Conservation (phyloP, 2,113 vertebrate genomes). For the Oriolus oriolus region DNA sequence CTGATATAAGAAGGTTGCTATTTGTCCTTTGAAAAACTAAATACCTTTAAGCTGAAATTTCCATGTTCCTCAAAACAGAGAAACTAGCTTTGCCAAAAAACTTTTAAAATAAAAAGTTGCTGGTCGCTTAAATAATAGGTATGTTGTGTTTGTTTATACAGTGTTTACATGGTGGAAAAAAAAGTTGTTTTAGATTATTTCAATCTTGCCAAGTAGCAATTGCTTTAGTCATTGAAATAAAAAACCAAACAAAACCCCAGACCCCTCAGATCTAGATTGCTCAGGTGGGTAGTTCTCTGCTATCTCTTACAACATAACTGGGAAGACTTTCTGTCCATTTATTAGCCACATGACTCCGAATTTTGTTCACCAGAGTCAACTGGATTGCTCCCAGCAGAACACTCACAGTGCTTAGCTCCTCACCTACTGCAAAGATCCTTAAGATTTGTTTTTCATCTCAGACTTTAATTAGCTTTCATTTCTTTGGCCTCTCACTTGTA, state of each 20-base stretch:
- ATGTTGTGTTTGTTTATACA: not conserved
- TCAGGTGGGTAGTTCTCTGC: not conserved
- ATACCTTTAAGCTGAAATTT: not conserved
- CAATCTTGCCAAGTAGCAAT: not conserved
- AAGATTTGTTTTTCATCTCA: not conserved
- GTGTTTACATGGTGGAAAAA: not conserved
- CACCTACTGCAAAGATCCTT: not conserved
- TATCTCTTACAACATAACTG: not conserved
- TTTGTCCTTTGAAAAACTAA: not conserved
- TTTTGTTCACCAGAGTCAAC: not conserved
- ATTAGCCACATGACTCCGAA: not conserved
- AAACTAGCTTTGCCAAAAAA: not conserved
- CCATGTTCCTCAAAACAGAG: not conserved
- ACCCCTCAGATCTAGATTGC: not conserved
- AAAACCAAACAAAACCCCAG: fast-evolving
- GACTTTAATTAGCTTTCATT: not conserved
- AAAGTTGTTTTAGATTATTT: not conserved
- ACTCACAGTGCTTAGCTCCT: not conserved
- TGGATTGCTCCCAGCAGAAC: not conserved
- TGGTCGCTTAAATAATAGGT: not conserved
- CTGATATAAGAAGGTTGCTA: not conserved
- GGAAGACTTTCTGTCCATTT: not conserved
- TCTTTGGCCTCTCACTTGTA: not conserved
- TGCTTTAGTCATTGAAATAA: not conserved
- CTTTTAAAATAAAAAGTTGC: not conserved